Conservation (phyloP, 2,888 invertebrate species). For the Ichneumon xanthorius region DNA sequence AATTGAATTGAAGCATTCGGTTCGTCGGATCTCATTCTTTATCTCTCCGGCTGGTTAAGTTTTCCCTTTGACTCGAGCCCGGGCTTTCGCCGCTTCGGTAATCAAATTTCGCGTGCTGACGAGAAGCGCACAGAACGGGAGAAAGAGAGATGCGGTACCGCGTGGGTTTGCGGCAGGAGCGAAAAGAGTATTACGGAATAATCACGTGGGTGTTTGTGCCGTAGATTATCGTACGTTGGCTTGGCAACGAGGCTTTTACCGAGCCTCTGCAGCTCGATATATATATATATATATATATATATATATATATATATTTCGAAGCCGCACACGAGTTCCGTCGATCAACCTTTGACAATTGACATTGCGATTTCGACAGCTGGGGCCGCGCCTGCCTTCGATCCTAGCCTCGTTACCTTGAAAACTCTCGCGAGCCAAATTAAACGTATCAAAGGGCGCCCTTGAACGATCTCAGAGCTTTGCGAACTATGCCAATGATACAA, state of each 20-base stretch:
- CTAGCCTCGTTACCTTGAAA: conserved; percentile 54
- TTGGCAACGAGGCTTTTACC: conserved; percentile 28
- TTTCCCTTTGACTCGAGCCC: conserved; percentile 8
- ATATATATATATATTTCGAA: conserved; percentile 6
- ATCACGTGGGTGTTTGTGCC: conserved; percentile 56
- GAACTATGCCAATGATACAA: conserved; percentile 1
- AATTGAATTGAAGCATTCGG: conserved; percentile 25
- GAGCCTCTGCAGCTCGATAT: background rate
- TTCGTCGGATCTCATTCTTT: conserved; percentile 5
- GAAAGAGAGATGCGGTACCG: conserved; percentile 12
- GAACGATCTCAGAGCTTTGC: conserved; percentile 39
- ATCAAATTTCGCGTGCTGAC: conserved; percentile 50
- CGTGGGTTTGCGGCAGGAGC: conserved; percentile 52
- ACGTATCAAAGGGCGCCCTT: conserved; percentile 63
- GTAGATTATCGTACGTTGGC: conserved; percentile 48
- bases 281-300: too few relatives aligned
- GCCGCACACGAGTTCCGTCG: conserved; percentile 72
- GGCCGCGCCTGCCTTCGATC: conserved; percentile 26
- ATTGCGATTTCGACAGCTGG: conserved; percentile 70
- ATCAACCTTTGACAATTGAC: conserved; percentile 75
- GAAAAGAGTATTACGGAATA: conserved; percentile 53
- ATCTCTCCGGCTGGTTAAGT: background rate
- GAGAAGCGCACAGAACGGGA: background rate
- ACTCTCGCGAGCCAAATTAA: conserved; percentile 55
- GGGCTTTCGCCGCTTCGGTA: conserved; percentile 32